Conservation (phyloP, 2,797 vertebrate species). For the Arrhamphus sclerolepis region DNA sequence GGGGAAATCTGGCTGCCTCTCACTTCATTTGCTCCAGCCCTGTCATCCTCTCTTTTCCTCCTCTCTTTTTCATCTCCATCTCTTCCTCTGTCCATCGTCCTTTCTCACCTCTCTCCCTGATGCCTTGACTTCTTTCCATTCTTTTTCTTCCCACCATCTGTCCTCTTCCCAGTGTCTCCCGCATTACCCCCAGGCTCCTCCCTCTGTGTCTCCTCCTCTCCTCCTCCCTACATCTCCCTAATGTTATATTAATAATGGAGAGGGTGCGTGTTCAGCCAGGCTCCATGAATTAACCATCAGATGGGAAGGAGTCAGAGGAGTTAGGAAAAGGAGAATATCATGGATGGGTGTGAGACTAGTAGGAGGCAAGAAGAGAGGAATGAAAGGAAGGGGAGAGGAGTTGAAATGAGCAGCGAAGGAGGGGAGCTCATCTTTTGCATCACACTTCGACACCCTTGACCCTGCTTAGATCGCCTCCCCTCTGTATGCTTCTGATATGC, state of each 20-base stretch:
- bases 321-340: slow-evolving; percentile 23
- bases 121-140: slow-evolving; percentile 11
- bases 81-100: slow-evolving; percentile 6
- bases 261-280: slow-evolving; percentile 79
- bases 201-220: slow-evolving; percentile 11
- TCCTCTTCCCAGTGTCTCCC: neutral
- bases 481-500: slow-evolving; percentile 46
- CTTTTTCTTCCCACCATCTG: slow-evolving; percentile 5
- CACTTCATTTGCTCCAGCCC: slow-evolving; percentile 30
- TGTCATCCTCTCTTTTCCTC: slow-evolving; percentile 17
- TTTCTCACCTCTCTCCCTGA: neutral
- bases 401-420: slow-evolving; percentile 15
- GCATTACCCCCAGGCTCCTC: neutral
- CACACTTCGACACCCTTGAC: slow-evolving; percentile 53
- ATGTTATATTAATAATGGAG: slow-evolving; percentile 84
- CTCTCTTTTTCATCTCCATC: neutral
- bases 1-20: slow-evolving; percentile 26
- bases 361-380: slow-evolving; percentile 18
- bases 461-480: slow-evolving; percentile 23
- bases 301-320: slow-evolving; percentile 62
- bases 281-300: slow-evolving; percentile 84
- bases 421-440: slow-evolving; percentile 36
- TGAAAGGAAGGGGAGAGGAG: slow-evolving; percentile 6
- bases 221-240: slow-evolving; percentile 63
- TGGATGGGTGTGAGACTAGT: slow-evolving; percentile 24